Conservation (phyloP, 2,113 vertebrate species). For the Hypanus sabinus region DNA sequence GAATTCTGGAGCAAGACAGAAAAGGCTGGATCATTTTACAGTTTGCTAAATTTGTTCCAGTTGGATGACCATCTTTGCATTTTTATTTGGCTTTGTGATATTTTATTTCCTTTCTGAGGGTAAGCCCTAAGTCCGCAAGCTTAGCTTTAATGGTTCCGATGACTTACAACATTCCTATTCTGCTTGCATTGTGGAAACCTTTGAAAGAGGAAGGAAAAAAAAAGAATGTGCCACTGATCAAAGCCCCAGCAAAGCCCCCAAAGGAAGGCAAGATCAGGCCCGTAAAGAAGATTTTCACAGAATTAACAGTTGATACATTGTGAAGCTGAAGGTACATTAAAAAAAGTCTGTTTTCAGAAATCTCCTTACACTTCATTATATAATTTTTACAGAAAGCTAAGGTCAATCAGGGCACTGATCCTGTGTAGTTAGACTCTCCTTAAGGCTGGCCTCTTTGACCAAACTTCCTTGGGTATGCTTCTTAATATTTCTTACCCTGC, state of each 20-base stretch:
- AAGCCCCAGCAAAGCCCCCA: slow-evolving; percentile 3
- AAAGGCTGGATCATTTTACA: background rate
- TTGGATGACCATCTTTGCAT: background rate
- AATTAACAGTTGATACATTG: background rate
- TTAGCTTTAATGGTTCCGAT: background rate
- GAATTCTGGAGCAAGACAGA: background rate
- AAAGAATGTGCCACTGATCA: slow-evolving; percentile 12
- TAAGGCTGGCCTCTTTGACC: background rate
- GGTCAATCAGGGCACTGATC: no score
- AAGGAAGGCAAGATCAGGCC: slow-evolving; percentile 4
- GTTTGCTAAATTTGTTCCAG: background rate
- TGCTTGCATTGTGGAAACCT: slow-evolving; percentile 5
- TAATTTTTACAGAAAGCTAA: no score
- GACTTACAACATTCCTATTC: slow-evolving; percentile 18
- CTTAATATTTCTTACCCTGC: background rate
- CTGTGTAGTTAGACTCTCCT: background rate
- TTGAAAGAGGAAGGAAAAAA: slow-evolving; percentile 23
- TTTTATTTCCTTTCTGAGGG: background rate
- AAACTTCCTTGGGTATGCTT: background rate
- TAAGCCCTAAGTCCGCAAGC: background rate
- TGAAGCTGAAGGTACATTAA: background rate
- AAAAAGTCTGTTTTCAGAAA: background rate
- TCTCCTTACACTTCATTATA: background rate
- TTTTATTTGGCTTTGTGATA: background rate
- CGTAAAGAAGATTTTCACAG: background rate